A percentile compares a stretch with the other conserved stretches of the same genome.
Evolutionary conservation across 2,797 vertebrate species (phyloP).

Genomic region (Australoheros facetus): DNA sequence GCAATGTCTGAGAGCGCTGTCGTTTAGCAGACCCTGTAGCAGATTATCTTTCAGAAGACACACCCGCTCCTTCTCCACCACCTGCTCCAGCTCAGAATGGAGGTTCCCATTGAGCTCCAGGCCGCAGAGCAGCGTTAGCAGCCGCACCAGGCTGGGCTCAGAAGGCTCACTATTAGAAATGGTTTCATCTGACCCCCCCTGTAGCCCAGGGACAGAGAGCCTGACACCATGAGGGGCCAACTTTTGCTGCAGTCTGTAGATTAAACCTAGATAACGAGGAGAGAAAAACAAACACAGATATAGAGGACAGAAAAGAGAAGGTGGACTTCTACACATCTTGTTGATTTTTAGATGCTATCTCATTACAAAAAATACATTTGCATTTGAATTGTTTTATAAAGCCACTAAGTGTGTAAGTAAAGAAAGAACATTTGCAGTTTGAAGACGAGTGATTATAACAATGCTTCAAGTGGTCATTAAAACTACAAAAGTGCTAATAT

Average conservation of each 20-base stretch:
- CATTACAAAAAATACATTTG: too few relatives aligned
- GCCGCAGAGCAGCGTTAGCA: constrained; percentile 86
- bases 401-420: too few relatives aligned
- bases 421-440: too few relatives aligned
- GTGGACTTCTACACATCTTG: neutral
- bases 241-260: constrained; percentile 83
- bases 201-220: constrained; percentile 83
- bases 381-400: too few relatives aligned
- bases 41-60: constrained; percentile 87
- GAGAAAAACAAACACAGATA: too few relatives aligned
- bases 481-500: rapidly evolving
- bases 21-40: constrained; percentile 85
- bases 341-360: neutral
- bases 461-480: too few relatives aligned
- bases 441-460: neutral
- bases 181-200: constrained; percentile 37
- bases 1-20: constrained; percentile 82
- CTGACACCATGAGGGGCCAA: constrained; percentile 86
- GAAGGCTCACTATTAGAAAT: constrained; percentile 43
- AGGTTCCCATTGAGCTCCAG: constrained; percentile 93
- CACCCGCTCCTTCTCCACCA: constrained; percentile 81
- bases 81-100: constrained; percentile 86
- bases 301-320: too few relatives aligned
- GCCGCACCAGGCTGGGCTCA: constrained; percentile 79
- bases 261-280: constrained; percentile 78